Evolutionary conservation across 2,797 vertebrate genomes (phyloP), one percentile per base, ranked within the genome.

Genomic region (Rhinatrema bivittatum): DNA sequence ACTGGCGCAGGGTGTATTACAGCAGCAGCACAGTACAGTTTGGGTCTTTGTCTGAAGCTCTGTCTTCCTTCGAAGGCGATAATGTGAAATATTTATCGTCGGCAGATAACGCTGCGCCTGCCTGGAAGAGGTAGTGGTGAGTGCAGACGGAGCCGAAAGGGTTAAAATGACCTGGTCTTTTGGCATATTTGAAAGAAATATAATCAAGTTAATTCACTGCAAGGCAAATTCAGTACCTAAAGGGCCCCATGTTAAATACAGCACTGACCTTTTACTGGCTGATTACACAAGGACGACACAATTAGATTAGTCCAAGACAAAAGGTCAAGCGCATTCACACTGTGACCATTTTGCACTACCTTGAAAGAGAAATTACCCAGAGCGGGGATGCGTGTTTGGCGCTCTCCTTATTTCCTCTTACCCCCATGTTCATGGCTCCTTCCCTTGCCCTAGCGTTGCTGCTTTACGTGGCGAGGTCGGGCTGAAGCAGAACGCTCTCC

Each of bases 131-230:
- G 53, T 56, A 25, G 44, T n/a, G n/a, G n/a, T n/a, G 43, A 39
- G 40, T 30, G 45, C 4, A 23, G 32, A 13, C 46, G 55, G 70
- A 31, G 11, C 18, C 43, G 62, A 65, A 58, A 42, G 72, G 82
- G 78, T 85, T 84, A 85, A 86, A 65, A 42, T 78, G 78, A 79
- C 82, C 74, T 68, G 78, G 63, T 67, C 77, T 75, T n/a, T 66
- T 74, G 77, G 80, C 68, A 79, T 87, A 89, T 87, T 85, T 71
- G 79, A 79, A 74, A 76, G 79, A 89, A 90, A 91, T 87, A 87
- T 89, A 90, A 93, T 94, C 88, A 90, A 88, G 87, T 89, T 91
- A 92, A 93, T 95, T 93, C 92, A 93, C 85, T 90, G 86, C 87
- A 79, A 87, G 89, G 91, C 87, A 90, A 88, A 91, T 92, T 92